A percentile compares a stretch with the other conserved stretches of the same genome.
These are phyloP conservation scores for Cyclophora punctaria DNA, from an alignment of 2,888 invertebrate species.

Conservation along the genomic window DNA sequence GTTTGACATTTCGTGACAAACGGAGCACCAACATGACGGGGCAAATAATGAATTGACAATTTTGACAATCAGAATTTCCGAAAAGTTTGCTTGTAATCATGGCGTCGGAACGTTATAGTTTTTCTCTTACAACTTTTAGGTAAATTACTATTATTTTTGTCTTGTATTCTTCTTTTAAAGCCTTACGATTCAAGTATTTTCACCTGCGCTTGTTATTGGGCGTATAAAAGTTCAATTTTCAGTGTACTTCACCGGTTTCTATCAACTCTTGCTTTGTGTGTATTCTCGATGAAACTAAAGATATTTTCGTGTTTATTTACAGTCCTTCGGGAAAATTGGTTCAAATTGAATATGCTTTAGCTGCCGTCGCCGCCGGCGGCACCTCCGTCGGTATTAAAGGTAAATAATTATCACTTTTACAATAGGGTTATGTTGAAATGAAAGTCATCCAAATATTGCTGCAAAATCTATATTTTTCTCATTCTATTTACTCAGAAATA, in stretches of 20 bases:
- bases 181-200: too few relatives aligned
- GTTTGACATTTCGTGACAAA: conserved; percentile 13
- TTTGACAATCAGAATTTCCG: conserved; percentile 30
- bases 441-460: too few relatives aligned
- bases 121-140: conserved; percentile 89
- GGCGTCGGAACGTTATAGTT: conserved; percentile 97
- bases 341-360: conserved; percentile 99
- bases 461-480: too few relatives aligned
- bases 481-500: too few relatives aligned
- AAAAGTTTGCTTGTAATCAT: conserved; percentile 79
- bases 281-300: conserved; percentile 13
- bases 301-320: conserved; percentile 41
- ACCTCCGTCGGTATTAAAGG: conserved; percentile 99
- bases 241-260: conserved; percentile 1
- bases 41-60: conserved; percentile 16
- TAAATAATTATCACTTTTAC: conserved; percentile 39
- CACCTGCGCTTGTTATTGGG: too few relatives aligned
- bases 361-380: conserved; percentile 98
- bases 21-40: conserved; percentile 33
- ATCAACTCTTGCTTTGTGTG: conserved; percentile 8
- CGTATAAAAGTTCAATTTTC: too few relatives aligned
- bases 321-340: conserved; percentile 99
- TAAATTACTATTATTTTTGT: conserved; percentile 28
- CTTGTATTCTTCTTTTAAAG: too few relatives aligned
- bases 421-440: conserved; percentile 31